These are phyloP conservation scores for Gymnobelideus leadbeateri DNA, from an alignment of 2,113 vertebrate species.

Conservation along the genomic window DNA sequence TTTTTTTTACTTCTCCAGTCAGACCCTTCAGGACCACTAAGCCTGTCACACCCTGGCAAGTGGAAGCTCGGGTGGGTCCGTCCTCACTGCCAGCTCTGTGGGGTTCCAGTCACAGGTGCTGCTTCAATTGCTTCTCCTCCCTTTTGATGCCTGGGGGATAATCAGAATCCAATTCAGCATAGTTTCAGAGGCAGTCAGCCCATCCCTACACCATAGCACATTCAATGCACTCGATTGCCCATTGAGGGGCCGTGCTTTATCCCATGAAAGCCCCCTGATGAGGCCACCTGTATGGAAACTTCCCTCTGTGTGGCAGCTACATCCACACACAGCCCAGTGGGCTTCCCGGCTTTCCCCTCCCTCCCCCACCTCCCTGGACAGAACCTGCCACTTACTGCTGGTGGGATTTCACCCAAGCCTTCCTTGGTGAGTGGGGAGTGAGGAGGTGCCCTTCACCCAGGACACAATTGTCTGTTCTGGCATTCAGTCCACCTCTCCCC, in stretches of 20 bases:
- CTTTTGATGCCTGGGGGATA: background rate
- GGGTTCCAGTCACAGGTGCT: background rate
- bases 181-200: fast-evolving
- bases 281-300: background rate
- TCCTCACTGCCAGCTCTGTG: background rate
- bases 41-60: too few relatives aligned
- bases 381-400: background rate
- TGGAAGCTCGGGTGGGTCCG: background rate
- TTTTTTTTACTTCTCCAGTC: background rate
- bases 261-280: background rate
- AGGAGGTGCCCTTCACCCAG: background rate
- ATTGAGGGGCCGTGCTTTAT: conserved; percentile 6
- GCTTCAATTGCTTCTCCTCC: background rate
- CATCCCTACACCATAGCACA: conserved; percentile 3
- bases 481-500: background rate
- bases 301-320: conserved; percentile 3
- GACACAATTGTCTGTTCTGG: background rate
- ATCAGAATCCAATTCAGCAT: background rate
- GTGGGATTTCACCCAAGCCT: background rate
- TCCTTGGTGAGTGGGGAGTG: background rate
- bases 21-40: background rate
- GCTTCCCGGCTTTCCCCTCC: background rate
- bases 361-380: background rate
- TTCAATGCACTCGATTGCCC: background rate
- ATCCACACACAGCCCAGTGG: background rate